Base-by-base conservation (phyloP, 2,888 invertebrate species). In the Punctoribates punctum region DNA sequence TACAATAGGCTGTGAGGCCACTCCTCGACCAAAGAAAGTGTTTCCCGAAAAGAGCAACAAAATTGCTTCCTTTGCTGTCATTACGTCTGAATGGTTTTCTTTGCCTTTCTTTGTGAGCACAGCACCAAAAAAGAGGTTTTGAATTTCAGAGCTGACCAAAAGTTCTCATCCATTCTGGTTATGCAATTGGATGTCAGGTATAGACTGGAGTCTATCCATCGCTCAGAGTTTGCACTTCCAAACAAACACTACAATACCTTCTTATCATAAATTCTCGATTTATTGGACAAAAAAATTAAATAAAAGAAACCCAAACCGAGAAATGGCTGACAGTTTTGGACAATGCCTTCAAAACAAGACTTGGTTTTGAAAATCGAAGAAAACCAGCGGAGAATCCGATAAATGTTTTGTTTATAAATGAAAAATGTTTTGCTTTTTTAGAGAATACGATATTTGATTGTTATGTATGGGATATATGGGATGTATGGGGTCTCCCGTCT, bases 31-130 rank as follows among this genome's bases (percentile, higher is more conserved):
- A 23, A 57, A 57, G 57, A 25, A 57, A 57, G 13, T 20, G 13
- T 57, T 57, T 20, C 25, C 23, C 57, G 23, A 70, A 70, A 70
- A 70, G 70, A 70, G 70, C 70, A 70, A 70, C 70, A 70, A 70
- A 65, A 42, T 70, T 70, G 70, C 23, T 70, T 70, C 70, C 70
- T 70, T 70, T 70, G 65, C 38, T 65, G 65, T 65, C 65, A 65
- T 65, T 65, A 65, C 65, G 65, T 65, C 20, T 65, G 65, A 65
- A 65, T 65, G 65, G 27, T 1, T 42, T 42, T 42, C 42, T 42
- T 42, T 42, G 42, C 5, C 38, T 29, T 3, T 57, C 65, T 65
- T 65, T 65, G 65, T 65, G 20, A 29, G 38, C 17, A 38, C 2
- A 9, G 65, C 2, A 65, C 34, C 65, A 65, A 65, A 65, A n/a